Evolutionary conservation across 2,113 vertebrate genomes (phyloP), one percentile per base, ranked within the genome.

Genomic region (Mohoua ochrocephala): DNA sequence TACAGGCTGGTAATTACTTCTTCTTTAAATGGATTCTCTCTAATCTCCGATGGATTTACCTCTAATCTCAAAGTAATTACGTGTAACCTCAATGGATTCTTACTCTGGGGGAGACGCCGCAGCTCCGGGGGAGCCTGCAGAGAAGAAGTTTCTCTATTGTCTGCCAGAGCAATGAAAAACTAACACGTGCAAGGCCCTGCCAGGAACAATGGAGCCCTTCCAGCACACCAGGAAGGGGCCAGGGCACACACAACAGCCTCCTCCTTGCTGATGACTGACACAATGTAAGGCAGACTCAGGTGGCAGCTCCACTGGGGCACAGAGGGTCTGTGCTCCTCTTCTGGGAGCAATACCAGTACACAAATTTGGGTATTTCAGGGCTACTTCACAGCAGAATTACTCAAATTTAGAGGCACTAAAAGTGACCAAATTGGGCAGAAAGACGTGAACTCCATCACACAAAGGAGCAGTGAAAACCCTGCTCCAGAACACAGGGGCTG

Each of bases 11-110:
- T 96, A 97, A 97, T 97, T 97, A 96, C 94, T 95, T 89, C 87
- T 95, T 95, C 94, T 96, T 96, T 96, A 96, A 96, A 93, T 95
- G 94, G 94, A 79, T 93, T 96, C 81, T 35, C 50, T 84, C 57
- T 94, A 95, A 94, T 95, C 96, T 96, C 96, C 28, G 20, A 50
- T 85, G 96, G 94, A 82, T 96, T 96, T 95, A 95, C 81, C 93
- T 97, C 95, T 96, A 97, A 97, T 97, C 96, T 96, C 96, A 94
- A 97, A 96, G 96, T 97, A 97, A 97, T 97, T 96, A 97, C 74
- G 91, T 89, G 74, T 92, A 96, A 96, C 95, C 96, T 93, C 96
- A 41, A 44, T 3, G 93, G 95, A 91, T 93, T 89, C 77, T 73
- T 15, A 71, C 95, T 94, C 95, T 69, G 53, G 93, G 96, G 95